These are phyloP conservation scores for Acropora yongei DNA, from an alignment of 64 coral and sea anemone species.

Conservation along the genomic window DNA sequence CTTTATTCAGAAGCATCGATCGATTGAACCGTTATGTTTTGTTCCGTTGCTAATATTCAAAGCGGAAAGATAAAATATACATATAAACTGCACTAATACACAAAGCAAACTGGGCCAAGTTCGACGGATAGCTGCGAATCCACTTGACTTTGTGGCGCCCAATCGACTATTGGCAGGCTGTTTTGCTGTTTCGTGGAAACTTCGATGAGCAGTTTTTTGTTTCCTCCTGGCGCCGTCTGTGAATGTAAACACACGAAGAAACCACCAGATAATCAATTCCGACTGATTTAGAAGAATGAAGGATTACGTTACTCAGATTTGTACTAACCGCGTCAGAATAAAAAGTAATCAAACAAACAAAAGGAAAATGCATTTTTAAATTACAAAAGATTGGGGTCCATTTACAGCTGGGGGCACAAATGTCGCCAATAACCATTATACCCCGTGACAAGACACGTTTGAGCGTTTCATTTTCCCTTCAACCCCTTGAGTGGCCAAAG, in stretches of 20 bases:
- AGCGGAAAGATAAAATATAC: constrained; percentile 36
- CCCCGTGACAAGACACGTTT: no score
- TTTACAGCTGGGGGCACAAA: no score
- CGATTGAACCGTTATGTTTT: not conserved
- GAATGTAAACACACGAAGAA: not conserved
- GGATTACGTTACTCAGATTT: no score
- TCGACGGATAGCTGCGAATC: constrained; percentile 51
- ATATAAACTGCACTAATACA: constrained; percentile 27
- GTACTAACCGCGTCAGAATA: no score
- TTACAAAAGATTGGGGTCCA: no score
- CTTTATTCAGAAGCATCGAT: not conserved
- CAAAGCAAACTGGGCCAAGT: constrained; percentile 76
- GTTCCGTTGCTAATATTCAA: constrained; percentile 3
- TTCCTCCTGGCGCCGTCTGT: constrained; percentile 39
- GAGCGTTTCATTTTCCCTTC: no score
- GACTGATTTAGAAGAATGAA: no score
- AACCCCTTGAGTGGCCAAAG: no score
- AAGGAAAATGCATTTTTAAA: no score
- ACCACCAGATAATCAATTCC: not conserved
- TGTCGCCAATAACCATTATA: no score
- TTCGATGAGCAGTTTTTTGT: constrained; percentile 42
- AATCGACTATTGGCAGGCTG: constrained; percentile 64
- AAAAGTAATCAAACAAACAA: no score
- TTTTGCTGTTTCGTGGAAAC: constrained; percentile 35
- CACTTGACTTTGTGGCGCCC: constrained; percentile 35